These are phyloP conservation scores for Lutjanus erythropterus DNA, from an alignment of 2,113 vertebrate species.

Conservation along the genomic window DNA sequence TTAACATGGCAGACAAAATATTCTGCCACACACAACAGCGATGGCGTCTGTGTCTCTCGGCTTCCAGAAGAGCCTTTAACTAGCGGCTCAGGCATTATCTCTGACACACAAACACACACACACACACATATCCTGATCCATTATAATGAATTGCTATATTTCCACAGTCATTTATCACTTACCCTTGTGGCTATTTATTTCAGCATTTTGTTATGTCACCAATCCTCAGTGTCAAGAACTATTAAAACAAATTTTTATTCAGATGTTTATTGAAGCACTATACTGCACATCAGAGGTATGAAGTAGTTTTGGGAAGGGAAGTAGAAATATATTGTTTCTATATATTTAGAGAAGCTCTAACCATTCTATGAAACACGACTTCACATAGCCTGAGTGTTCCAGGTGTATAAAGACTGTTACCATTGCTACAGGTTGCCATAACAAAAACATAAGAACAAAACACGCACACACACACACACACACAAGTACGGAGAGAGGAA, in stretches of 20 bases:
- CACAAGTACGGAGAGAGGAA: neutral
- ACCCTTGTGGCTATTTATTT: constrained; percentile 46
- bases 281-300: neutral
- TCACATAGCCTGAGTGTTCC: neutral
- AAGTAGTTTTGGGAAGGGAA: neutral
- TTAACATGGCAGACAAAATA: constrained; percentile 63
- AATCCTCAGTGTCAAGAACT: constrained; percentile 7
- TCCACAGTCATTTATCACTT: constrained; percentile 36
- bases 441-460: constrained; percentile 19
- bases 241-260: constrained; percentile 34
- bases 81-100: constrained; percentile 40
- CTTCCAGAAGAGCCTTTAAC: constrained; percentile 55
- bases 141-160: constrained; percentile 49
- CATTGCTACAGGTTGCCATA: constrained; percentile 23
- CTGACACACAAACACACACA: constrained; percentile 31
- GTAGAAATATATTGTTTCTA: neutral
- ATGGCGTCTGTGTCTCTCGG: constrained; percentile 20
- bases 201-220: constrained; percentile 21
- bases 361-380: neutral
- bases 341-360: constrained; percentile 1
- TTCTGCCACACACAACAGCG: constrained; percentile 43
- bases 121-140: constrained; percentile 19
- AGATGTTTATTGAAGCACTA: constrained; percentile 1
- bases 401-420: constrained; percentile 5
- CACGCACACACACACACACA: constrained; percentile 10